Evolutionary conservation across 2,797 vertebrate genomes (phyloP).

Genomic region (Tachyglossus aculeatus): DNA sequence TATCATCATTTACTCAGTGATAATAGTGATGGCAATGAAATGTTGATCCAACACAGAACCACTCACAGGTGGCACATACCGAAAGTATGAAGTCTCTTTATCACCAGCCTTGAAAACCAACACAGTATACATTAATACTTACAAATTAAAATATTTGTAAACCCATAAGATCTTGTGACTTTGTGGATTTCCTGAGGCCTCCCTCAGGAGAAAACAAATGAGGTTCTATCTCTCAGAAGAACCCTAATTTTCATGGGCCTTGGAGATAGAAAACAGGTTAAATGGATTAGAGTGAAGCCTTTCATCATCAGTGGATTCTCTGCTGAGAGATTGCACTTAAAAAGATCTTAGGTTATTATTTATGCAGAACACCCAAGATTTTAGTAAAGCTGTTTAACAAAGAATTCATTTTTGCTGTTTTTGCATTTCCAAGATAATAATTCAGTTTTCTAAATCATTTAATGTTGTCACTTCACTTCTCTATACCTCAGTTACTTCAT

Average conservation of each 20-base stretch:
- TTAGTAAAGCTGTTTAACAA: neutral
- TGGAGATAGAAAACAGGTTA: neutral
- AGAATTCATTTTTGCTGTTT: rapidly evolving
- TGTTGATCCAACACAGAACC: no score
- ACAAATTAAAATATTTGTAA: no score
- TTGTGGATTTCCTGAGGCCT: neutral
- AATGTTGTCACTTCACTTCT: no score
- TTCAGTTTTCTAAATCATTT: neutral
- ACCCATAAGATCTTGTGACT: neutral
- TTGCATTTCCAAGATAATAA: neutral
- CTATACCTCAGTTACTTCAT: no score
- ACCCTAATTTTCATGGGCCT: neutral
- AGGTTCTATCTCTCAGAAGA: rapidly evolving
- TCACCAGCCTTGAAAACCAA: no score
- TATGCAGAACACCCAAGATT: neutral
- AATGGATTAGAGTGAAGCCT: neutral
- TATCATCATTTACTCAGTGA: no score
- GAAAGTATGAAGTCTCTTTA: no score
- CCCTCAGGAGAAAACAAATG: neutral
- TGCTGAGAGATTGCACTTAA: neutral
- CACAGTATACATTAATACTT: no score
- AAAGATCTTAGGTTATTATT: neutral
- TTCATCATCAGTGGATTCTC: neutral
- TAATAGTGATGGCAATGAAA: no score
- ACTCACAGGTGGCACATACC: no score